A percentile compares a stretch with the other conserved stretches of the same genome.
Evolutionary conservation across 2,888 invertebrate genomes (phyloP).

Genomic region (Mesorhabditis spiculigera): DNA sequence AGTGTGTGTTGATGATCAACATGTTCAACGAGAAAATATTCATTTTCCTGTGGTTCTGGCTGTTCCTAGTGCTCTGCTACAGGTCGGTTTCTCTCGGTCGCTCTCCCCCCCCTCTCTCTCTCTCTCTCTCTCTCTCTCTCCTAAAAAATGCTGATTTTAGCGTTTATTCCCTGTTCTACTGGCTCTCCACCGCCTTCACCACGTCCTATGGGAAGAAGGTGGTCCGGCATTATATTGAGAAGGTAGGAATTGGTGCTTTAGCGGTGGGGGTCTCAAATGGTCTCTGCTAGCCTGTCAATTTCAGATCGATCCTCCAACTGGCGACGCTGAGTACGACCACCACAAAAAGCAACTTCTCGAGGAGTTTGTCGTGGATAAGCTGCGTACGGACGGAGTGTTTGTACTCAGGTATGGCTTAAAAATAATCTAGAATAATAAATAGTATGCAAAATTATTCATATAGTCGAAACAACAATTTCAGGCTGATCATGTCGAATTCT

Average conservation of each 20-base stretch:
- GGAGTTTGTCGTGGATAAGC: constrained; percentile 41
- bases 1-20: constrained; percentile 57
- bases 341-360: constrained; percentile 25
- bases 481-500: constrained; percentile 19
- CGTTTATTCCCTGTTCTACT: constrained; percentile 32
- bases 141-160: constrained; percentile 21
- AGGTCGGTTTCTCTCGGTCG: constrained; percentile 12
- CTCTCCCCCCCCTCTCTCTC: no score
- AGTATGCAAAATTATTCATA: no score
- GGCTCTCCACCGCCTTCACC: constrained; percentile 35
- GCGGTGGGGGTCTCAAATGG: constrained; percentile 28
- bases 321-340: constrained; percentile 12
- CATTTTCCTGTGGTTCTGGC: constrained; percentile 57
- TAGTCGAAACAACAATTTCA: neutral
- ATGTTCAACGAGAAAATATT: constrained; percentile 55
- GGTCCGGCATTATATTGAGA: constrained; percentile 39
- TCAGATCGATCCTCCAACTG: constrained; percentile 37
- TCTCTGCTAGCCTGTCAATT: constrained; percentile 6
- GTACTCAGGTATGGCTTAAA: neutral
- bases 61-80: constrained; percentile 40
- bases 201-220: constrained; percentile 20
- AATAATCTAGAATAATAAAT: no score
- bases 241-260: constrained; percentile 20
- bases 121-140: no score
- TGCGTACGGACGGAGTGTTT: constrained; percentile 53